Evolutionary conservation across 2,888 invertebrate species (phyloP).

Genomic region (Sesia bembeciformis): DNA sequence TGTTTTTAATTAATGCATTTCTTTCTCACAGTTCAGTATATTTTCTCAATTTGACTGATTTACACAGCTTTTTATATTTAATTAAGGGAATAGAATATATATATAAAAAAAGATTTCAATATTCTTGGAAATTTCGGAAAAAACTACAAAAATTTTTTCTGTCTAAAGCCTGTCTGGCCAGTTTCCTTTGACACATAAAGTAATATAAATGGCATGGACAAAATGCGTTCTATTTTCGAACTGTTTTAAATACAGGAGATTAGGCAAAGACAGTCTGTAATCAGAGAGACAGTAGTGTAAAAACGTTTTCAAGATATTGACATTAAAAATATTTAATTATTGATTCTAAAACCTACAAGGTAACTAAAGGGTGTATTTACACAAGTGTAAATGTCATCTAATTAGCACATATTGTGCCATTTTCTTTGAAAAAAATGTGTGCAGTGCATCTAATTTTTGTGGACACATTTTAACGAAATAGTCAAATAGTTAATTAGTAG

Average conservation of each 20-base stretch:
- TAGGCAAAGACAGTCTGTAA: no score
- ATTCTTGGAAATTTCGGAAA: neutral
- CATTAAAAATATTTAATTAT: neutral
- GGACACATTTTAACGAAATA: slow-evolving; percentile 39
- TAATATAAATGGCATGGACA: no score
- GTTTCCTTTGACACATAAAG: no score
- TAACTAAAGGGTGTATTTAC: neutral
- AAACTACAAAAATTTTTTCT: no score
- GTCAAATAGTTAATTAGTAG: slow-evolving; percentile 66
- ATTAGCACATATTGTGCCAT: slow-evolving; percentile 41
- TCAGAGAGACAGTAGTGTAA: no score
- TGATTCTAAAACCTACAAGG: slow-evolving; percentile 1
- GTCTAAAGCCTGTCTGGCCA: no score
- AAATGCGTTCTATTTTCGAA: no score
- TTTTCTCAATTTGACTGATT: slow-evolving; percentile 37
- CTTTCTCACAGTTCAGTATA: slow-evolving; percentile 25
- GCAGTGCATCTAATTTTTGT: slow-evolving; percentile 21
- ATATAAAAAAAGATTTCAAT: neutral
- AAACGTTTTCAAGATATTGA: no score
- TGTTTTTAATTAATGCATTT: slow-evolving; percentile 36
- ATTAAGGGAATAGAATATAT: neutral
- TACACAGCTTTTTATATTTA: slow-evolving; percentile 32
- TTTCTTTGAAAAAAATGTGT: slow-evolving; percentile 20
- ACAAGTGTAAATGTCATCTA: neutral
- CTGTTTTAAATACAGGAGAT: no score